Percentiles rank a stretch among this genome's conserved stretches.
Conservation (phyloP, 2,888 invertebrate genomes). For the Polia nebulosa region DNA sequence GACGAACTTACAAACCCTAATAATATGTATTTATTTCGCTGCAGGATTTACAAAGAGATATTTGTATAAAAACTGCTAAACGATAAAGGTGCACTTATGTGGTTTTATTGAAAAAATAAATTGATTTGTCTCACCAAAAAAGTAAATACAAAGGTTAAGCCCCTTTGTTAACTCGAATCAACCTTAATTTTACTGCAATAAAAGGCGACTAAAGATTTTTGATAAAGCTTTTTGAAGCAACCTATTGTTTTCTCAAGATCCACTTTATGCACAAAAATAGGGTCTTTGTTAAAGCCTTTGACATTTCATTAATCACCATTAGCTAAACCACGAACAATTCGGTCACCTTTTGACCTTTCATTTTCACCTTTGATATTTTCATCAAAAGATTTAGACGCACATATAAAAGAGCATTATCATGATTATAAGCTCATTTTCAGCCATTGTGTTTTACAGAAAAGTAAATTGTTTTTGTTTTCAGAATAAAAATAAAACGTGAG, state of each 20-base stretch:
- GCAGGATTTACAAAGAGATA: no score
- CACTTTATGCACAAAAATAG: conserved; percentile 42
- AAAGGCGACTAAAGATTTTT: conserved; percentile 28
- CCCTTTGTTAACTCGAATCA: conserved; percentile 4
- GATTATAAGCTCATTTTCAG: conserved; percentile 20
- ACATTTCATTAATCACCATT: conserved; percentile 48
- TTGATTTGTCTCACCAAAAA: background rate
- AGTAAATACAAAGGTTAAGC: conserved; percentile 15
- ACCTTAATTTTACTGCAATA: conserved; percentile 20
- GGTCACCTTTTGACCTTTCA: conserved; percentile 33
- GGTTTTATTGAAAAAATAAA: background rate
- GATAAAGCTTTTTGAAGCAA: conserved; percentile 30
- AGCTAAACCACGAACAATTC: conserved; percentile 43
- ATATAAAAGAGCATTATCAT: conserved; percentile 38
- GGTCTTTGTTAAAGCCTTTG: conserved; percentile 43
- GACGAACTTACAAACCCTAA: background rate
- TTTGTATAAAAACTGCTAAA: no score
- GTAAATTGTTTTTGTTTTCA: background rate
- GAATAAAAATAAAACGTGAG: background rate
- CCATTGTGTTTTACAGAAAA: conserved; percentile 16
- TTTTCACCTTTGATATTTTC: conserved; percentile 45
- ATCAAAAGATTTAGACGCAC: conserved; percentile 25
- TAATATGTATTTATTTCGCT: background rate
- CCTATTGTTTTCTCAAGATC: conserved; percentile 45
- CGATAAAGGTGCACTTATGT: no score